These are phyloP conservation scores for Chelonus formosanus DNA, from an alignment of 2,888 invertebrate species.

Conservation along the genomic window DNA sequence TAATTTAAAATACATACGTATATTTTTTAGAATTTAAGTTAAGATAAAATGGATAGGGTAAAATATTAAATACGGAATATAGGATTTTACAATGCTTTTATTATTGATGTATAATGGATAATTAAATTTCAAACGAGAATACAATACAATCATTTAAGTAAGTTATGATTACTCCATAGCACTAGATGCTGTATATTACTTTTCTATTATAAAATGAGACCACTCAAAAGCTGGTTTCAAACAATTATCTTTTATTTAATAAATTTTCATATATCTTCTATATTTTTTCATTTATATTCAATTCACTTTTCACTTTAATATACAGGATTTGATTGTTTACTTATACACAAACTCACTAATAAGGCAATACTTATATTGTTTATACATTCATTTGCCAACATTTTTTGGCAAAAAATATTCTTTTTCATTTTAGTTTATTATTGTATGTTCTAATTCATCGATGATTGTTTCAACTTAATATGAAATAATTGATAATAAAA, in stretches of 20 bases:
- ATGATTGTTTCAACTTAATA: too few relatives aligned
- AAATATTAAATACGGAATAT: not conserved
- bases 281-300: constrained; percentile 24
- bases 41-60: not conserved
- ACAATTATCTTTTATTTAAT: constrained; percentile 11
- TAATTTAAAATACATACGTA: too few relatives aligned
- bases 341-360: too few relatives aligned
- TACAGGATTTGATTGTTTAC: too few relatives aligned
- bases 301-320: too few relatives aligned
- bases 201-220: constrained; percentile 37
- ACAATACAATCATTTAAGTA: constrained; percentile 52
- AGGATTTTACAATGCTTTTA: constrained; percentile 45
- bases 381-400: too few relatives aligned
- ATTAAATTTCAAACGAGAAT: constrained; percentile 52
- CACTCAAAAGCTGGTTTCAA: constrained; percentile 20
- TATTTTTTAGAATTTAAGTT: not conserved
- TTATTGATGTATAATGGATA: constrained; percentile 50
- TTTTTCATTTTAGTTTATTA: too few relatives aligned
- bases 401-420: too few relatives aligned
- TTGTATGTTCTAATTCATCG: too few relatives aligned
- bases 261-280: constrained; percentile 14
- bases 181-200: constrained; percentile 35
- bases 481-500: too few relatives aligned
- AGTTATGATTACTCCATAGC: constrained; percentile 48
- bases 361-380: too few relatives aligned